A percentile compares a stretch with the other conserved stretches of the same genome.
phyloP scores from a whole-genome alignment of 2,888 invertebrate species.

The Microplitis deprimator region DNA sequence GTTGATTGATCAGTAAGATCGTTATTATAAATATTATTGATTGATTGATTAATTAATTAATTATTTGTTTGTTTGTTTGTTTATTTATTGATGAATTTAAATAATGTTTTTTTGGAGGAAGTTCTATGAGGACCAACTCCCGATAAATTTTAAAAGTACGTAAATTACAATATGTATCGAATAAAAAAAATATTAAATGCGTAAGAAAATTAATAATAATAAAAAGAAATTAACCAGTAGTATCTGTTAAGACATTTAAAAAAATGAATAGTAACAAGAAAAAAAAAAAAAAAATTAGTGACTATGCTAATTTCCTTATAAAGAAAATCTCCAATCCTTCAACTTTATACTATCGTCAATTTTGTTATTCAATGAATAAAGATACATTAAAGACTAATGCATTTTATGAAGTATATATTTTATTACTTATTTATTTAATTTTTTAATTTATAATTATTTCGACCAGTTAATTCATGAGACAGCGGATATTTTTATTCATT shows the following conservation, averaged over 20 bases:
- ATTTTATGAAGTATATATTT: conserved; percentile 1
- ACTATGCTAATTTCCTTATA: conserved; percentile 46
- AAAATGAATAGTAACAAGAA: neutral
- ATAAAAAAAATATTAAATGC: conserved; percentile 29
- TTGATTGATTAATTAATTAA: conserved; percentile 12
- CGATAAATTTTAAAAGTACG: conserved; percentile 34
- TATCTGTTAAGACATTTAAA: conserved; percentile 46
- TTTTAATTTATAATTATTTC: neutral
- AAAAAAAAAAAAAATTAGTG: conserved; percentile 38
- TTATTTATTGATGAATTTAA: conserved; percentile 12
- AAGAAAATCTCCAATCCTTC: conserved; percentile 48
- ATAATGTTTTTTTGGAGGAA: conserved; percentile 42
- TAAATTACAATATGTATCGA: conserved; percentile 27
- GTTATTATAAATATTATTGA: conserved; percentile 25
- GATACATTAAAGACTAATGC: conserved; percentile 51
- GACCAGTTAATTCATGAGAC: neutral
- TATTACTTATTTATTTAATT: neutral
- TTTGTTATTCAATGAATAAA: conserved; percentile 59
- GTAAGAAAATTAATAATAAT: conserved; percentile 21
- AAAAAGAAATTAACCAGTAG: conserved; percentile 46
- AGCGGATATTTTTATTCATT: neutral
- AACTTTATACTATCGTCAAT: conserved; percentile 58
- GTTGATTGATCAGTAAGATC: conserved; percentile 14
- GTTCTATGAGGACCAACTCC: conserved; percentile 51
- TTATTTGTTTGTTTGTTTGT: neutral